Base-by-base conservation (phyloP, 2,888 invertebrate species). In the Pseudanteris insignis region DNA sequence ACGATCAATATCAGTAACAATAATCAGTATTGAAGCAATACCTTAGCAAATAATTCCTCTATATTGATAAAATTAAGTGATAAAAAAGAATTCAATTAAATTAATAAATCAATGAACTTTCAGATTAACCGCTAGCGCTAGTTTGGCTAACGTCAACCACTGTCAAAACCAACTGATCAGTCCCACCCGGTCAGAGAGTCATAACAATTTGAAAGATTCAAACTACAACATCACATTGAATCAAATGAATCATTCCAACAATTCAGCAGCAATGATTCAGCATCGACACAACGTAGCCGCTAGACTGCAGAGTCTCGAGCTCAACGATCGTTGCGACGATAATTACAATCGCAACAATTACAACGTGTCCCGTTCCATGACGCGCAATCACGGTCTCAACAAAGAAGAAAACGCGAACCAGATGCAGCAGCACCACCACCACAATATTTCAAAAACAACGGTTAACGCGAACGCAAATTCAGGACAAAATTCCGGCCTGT, bases 91-190 rank as follows among this genome's bases (percentile, higher is more conserved):
- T 9, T 26, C n/a, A 26, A 26, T 26, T 7, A 21, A 36, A n/a
- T 21, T 41, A 29, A 18, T 13, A 13, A 9, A 18, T 11, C 4
- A 32, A 1, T 15, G 10, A 10, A 28, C 10, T 8, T 78, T 74
- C 64, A 67, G 77, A 48, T 54, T 80, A 3, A 79, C 78, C 0
- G 71, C 79, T 10, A 78, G 78, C 9, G 76, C 80, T 1, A 80
- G 80, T 54, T 43, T 80, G 28, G 80, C 80, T 2, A 80, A 80
- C 44, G 80, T 80, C 2, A 80, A 80, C 66, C 76, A 79, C 66
- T 77, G 80, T 67, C 77, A 78, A 34, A 70, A 55, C 14, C 72
- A 78, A 33, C 73, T 76, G 1, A 74, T 73, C 15, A 79, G 79
- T 32, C 79, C 79, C 0, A 77, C 76, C 0, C 68, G 79, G 2